Conservation (phyloP, 1,140 invertebrate genomes). For the Antheraea mylitta region DNA sequence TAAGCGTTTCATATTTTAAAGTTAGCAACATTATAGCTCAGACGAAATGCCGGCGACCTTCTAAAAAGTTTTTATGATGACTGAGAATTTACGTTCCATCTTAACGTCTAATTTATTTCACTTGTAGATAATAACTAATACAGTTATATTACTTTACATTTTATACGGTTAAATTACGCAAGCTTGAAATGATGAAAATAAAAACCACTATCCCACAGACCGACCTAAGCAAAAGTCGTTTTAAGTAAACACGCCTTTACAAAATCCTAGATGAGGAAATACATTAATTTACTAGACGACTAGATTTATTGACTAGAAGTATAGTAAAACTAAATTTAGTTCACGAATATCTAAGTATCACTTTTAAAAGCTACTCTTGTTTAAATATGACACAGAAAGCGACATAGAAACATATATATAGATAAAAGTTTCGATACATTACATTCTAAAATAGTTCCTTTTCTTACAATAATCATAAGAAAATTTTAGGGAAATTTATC, state of each 20-base stretch:
- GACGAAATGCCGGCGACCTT: too few species aligned
- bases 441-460: constrained; percentile 65
- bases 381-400: constrained; percentile 67
- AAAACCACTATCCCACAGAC: too few species aligned
- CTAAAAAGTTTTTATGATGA: too few species aligned
- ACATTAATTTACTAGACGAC: constrained; percentile 15
- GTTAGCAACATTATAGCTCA: too few species aligned
- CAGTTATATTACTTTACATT: too few species aligned
- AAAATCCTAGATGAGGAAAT: background rate
- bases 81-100: too few species aligned
- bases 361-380: constrained; percentile 55
- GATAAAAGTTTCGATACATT: constrained; percentile 53
- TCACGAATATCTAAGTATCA: constrained; percentile 25
- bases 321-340: constrained; percentile 28
- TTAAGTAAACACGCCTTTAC: background rate
- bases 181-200: too few species aligned
- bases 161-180: too few species aligned
- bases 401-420: constrained; percentile 66
- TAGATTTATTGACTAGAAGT: constrained; percentile 23
- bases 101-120: too few species aligned
- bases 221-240: background rate
- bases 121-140: too few species aligned
- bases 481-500: constrained; percentile 39
- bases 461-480: constrained; percentile 77
- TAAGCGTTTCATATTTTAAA: too few species aligned